Conservation (phyloP, 2,797 vertebrate species). For the Chiroxiphia lanceolata region DNA sequence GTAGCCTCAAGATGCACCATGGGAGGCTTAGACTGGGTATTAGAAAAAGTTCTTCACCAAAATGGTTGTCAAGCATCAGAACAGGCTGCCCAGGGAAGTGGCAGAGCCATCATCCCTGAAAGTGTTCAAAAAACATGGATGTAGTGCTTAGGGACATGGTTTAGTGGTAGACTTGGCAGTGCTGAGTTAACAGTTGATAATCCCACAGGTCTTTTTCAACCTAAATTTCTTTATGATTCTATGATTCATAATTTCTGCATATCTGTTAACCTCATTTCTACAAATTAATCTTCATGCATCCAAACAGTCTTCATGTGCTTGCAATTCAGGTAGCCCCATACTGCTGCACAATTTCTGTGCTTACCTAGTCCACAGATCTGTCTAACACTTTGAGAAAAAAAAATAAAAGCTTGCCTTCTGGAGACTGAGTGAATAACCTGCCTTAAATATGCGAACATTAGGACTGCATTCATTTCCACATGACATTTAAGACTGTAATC, state of each 20-base stretch:
- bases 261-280: background rate
- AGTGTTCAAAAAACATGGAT: background rate
- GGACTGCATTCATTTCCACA: slow-evolving; percentile 41
- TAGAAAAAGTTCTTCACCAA: background rate
- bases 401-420: background rate
- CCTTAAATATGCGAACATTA: background rate
- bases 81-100: background rate
- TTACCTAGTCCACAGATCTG: background rate
- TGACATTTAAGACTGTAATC: slow-evolving; percentile 55
- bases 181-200: background rate
- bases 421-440: background rate
- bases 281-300: background rate
- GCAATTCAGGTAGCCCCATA: background rate
- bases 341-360: background rate
- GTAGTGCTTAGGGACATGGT: background rate
- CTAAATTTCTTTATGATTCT: background rate
- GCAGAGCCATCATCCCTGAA: background rate
- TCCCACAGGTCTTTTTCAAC: background rate
- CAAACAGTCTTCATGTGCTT: background rate
- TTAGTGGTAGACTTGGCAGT: background rate
- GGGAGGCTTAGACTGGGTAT: background rate
- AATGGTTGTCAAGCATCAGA: background rate
- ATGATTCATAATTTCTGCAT: background rate
- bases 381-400: background rate
- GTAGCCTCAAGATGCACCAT: background rate